Conservation (phyloP, 1,140 invertebrate species). For the Drosophila triauraria region DNA sequence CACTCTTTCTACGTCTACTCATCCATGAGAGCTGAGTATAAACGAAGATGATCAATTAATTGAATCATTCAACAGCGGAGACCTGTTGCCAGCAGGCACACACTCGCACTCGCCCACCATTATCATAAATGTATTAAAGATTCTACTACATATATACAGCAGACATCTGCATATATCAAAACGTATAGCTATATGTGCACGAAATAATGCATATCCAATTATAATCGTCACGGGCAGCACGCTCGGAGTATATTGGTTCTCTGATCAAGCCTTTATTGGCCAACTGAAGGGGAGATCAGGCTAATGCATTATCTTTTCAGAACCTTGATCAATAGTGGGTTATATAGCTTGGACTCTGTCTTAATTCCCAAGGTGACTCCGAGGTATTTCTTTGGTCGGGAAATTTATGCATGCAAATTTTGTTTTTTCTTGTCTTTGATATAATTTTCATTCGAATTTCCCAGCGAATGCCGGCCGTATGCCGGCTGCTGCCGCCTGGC, state of each 20-base stretch:
- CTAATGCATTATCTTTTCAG: not conserved
- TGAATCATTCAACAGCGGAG: slow-evolving; percentile 77
- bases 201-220: slow-evolving; percentile 42
- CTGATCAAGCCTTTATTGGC: not conserved
- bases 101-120: slow-evolving; percentile 5
- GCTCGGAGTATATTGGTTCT: slow-evolving; percentile 32
- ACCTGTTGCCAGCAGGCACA: slow-evolving; percentile 72
- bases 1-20: slow-evolving; percentile 55
- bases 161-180: slow-evolving; percentile 30
- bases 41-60: slow-evolving; percentile 79
- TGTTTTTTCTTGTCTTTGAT: slow-evolving; percentile 40
- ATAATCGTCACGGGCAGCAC: slow-evolving; percentile 3
- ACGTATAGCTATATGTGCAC: slow-evolving; percentile 10
- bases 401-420: slow-evolving; percentile 12
- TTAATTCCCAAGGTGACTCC: slow-evolving; percentile 30
- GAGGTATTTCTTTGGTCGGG: slow-evolving; percentile 39
- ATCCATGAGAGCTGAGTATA: slow-evolving; percentile 71
- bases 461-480: slow-evolving; percentile 35
- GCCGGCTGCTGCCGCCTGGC: slow-evolving; percentile 31
- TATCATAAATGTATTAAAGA: slow-evolving; percentile 26
- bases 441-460: slow-evolving; percentile 45
- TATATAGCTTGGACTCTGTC: not conserved
- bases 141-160: slow-evolving; percentile 20
- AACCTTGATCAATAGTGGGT: not conserved
- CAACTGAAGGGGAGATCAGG: not conserved